phyloP scores from a whole-genome alignment of 2,888 invertebrate species.

The Troglohyphantes excavatus region DNA sequence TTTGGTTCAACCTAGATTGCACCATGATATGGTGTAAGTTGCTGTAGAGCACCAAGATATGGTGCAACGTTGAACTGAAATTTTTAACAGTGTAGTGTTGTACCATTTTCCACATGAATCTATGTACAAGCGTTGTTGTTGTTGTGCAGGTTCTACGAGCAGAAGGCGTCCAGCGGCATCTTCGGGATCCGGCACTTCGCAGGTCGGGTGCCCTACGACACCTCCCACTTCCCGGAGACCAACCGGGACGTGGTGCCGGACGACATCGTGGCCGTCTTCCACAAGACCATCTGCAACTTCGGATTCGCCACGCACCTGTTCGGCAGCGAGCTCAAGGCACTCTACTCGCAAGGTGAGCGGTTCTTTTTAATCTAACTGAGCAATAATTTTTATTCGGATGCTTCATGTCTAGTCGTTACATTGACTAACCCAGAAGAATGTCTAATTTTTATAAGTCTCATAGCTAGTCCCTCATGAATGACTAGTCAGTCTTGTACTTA shows the following conservation, averaged over 20 bases:
- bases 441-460: too few relatives aligned
- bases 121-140: too few relatives aligned
- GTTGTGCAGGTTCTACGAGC: constrained; percentile 88
- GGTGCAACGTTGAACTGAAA: too few relatives aligned
- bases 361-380: constrained; percentile 52
- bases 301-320: constrained; percentile 99
- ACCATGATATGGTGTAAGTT: too few relatives aligned
- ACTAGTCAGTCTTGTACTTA: too few relatives aligned
- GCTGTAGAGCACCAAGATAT: too few relatives aligned
- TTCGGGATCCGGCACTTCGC: constrained; percentile 96
- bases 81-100: too few relatives aligned
- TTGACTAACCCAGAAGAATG: neutral
- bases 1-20: too few relatives aligned
- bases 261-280: constrained; percentile 95
- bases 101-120: too few relatives aligned
- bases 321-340: constrained; percentile 93
- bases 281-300: constrained; percentile 95
- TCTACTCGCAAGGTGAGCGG: constrained; percentile 87
- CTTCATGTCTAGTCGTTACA: neutral
- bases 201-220: constrained; percentile 92
- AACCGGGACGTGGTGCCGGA: constrained; percentile 92
- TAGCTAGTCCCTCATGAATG: too few relatives aligned
- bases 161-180: constrained; percentile 88
- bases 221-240: constrained; percentile 93
- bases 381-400: neutral